Conservation (phyloP, 2,113 vertebrate species). For the Camelus bactrianus region DNA sequence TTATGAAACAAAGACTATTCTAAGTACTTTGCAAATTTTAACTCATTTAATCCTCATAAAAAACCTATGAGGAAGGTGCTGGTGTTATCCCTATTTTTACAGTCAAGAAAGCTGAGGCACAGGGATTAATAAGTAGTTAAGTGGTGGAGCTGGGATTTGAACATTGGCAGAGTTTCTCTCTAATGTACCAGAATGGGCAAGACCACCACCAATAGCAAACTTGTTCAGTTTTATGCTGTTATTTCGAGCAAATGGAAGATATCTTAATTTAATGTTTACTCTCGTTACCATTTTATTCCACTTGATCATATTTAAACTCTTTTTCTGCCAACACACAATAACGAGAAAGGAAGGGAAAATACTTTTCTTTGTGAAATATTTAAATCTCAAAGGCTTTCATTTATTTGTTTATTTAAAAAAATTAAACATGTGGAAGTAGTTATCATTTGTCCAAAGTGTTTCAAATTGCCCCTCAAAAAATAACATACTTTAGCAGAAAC, state of each 20-base stretch:
- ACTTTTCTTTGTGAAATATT: slow-evolving; percentile 63
- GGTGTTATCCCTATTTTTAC: background rate
- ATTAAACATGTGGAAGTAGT: slow-evolving; percentile 49
- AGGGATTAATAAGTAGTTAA: background rate
- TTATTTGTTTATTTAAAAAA: slow-evolving; percentile 64
- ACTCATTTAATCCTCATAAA: slow-evolving; percentile 29
- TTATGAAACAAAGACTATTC: slow-evolving; percentile 1
- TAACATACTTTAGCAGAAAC: slow-evolving; percentile 13
- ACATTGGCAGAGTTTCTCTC: background rate
- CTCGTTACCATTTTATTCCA: background rate
- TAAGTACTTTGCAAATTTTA: slow-evolving; percentile 1
- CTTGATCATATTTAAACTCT: slow-evolving; percentile 38
- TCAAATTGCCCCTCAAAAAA: slow-evolving; percentile 54
- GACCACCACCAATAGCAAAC: background rate
- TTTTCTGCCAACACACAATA: slow-evolving; percentile 48
- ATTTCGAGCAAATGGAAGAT: slow-evolving; percentile 43
- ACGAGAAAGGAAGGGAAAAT: slow-evolving; percentile 48
- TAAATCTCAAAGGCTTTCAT: slow-evolving; percentile 54
- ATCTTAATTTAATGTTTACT: slow-evolving; percentile 53
- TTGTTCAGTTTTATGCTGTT: background rate
- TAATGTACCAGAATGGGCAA: slow-evolving; percentile 1
- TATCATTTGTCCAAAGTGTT: slow-evolving; percentile 66
- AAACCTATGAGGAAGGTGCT: background rate
- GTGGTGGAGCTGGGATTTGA: slow-evolving; percentile 25
- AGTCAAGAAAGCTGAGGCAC: slow-evolving; percentile 4